Conservation (phyloP, 2,797 vertebrate species). For the Carduelis carduelis region DNA sequence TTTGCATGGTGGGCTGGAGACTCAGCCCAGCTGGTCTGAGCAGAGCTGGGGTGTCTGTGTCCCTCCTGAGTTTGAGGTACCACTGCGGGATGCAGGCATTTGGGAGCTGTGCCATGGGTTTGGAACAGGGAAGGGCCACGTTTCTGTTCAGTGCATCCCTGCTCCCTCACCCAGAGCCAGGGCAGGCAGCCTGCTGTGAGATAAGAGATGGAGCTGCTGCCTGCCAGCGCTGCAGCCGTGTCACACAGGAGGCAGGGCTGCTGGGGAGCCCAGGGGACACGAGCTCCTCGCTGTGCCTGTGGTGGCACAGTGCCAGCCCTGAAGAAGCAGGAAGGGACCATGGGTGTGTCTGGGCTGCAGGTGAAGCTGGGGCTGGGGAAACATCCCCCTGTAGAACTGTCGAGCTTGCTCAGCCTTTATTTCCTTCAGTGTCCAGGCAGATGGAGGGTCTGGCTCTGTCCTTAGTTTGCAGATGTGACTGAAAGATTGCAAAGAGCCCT, state of each 20-base stretch:
- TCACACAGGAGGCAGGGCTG: rapidly evolving
- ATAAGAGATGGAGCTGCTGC: not conserved
- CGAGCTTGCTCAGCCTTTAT: not conserved
- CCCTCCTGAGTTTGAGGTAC: not conserved
- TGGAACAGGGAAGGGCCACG: not conserved
- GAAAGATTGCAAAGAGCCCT: not conserved
- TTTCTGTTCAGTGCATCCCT: not conserved
- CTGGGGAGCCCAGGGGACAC: not conserved
- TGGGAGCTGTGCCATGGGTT: not conserved
- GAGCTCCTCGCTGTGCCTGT: rapidly evolving
- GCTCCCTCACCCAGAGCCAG: not conserved
- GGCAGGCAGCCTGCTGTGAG: not conserved
- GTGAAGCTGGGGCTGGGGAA: not conserved
- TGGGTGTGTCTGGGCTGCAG: not conserved
- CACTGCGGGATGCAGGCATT: rapidly evolving
- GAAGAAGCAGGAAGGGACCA: not conserved
- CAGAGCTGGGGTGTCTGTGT: not conserved
- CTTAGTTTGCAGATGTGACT: not conserved
- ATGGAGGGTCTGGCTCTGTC: not conserved
- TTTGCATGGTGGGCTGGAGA: not conserved
- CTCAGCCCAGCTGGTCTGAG: not conserved
- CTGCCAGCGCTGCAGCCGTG: not conserved
- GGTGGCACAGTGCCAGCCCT: not conserved
- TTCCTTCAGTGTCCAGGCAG: not conserved
- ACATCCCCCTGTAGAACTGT: not conserved